phyloP scores from a whole-genome alignment of 2,113 vertebrate genomes.

The Girardinichthys multiradiatus region DNA sequence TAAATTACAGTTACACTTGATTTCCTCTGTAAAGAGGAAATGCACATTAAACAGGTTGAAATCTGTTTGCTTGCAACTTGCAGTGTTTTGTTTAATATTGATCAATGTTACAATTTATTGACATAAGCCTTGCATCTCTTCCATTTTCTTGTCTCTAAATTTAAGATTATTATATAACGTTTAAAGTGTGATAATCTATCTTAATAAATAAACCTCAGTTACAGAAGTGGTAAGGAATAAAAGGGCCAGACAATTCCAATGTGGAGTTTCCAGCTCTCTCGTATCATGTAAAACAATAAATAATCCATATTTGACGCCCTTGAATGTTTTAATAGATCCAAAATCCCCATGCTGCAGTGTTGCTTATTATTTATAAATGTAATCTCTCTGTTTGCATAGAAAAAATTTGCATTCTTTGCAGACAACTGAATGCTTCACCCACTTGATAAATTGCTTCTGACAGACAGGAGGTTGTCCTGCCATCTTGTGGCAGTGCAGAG shows the following conservation, averaged over 20 bases:
- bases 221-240: neutral
- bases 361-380: neutral
- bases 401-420: neutral
- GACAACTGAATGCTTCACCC: neutral
- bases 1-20: neutral
- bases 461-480: conserved; percentile 48
- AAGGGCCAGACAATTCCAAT: neutral
- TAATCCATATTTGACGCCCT: conserved; percentile 38
- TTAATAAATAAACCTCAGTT: conserved; percentile 49
- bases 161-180: conserved; percentile 35
- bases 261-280: conserved; percentile 19
- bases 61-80: neutral
- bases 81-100: neutral
- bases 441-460: neutral
- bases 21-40: neutral
- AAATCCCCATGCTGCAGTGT: neutral
- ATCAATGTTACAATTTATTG: conserved; percentile 23
- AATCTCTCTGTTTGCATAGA: conserved; percentile 6
- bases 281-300: conserved; percentile 28
- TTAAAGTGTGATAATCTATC: conserved; percentile 51
- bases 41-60: neutral
- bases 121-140: conserved; percentile 29
- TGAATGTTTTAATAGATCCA: conserved; percentile 27
- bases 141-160: conserved; percentile 21
- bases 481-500: conserved; percentile 63